phyloP scores from a whole-genome alignment of 2,113 vertebrate species.

The Chaetodon trifascialis region DNA sequence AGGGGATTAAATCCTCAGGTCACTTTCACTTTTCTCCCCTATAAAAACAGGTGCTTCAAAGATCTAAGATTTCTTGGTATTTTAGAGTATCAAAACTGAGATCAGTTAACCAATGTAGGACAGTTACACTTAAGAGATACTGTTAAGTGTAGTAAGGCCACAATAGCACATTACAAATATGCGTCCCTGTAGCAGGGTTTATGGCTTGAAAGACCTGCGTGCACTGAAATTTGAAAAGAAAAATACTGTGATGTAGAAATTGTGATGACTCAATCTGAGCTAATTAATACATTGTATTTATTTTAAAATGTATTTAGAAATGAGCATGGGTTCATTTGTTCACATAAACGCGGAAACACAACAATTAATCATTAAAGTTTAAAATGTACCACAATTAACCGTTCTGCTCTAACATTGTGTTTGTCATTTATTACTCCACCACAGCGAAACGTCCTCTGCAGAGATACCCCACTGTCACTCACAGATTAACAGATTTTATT shows the following conservation, averaged over 20 bases:
- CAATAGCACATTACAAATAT: too few relatives aligned
- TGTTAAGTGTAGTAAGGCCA: background rate
- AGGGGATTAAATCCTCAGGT: slow-evolving; percentile 9
- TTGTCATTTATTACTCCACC: background rate
- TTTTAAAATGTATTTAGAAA: background rate
- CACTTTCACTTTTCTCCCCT: too few relatives aligned
- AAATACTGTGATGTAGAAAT: background rate
- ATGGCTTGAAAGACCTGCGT: background rate
- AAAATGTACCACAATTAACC: slow-evolving; percentile 1
- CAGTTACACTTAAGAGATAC: background rate
- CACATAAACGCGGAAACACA: background rate
- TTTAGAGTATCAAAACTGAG: background rate
- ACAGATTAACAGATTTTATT: slow-evolving; percentile 18
- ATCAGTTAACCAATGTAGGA: background rate
- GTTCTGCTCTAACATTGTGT: background rate
- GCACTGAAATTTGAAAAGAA: background rate
- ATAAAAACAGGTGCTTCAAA: too few relatives aligned
- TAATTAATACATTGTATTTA: background rate
- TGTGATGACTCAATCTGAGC: background rate
- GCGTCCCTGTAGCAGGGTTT: background rate
- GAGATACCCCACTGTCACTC: slow-evolving; percentile 16
- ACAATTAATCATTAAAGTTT: background rate
- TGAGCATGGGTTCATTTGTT: background rate
- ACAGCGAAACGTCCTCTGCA: background rate
- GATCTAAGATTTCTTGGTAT: too few relatives aligned